Evolutionary conservation across 2,797 vertebrate species (phyloP).

Genomic region (Alcedo quadribrachys): DNA sequence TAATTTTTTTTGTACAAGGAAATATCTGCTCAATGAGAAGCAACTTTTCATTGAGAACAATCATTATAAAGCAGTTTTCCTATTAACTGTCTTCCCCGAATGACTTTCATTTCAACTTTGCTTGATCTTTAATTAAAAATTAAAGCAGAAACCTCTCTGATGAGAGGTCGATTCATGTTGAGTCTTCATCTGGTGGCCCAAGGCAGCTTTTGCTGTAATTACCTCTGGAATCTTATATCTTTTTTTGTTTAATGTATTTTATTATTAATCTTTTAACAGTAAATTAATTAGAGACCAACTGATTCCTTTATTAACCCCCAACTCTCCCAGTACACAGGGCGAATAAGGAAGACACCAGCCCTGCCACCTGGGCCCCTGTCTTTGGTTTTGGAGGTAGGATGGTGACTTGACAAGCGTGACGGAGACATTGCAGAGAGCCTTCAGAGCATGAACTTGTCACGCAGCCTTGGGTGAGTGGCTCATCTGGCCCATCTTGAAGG

Average conservation of each 20-base stretch:
- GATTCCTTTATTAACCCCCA: not conserved
- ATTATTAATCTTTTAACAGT: not conserved
- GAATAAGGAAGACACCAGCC: not conserved
- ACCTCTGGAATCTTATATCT: not conserved
- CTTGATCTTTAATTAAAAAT: not conserved
- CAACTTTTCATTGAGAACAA: not conserved
- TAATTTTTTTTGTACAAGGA: fast-evolving
- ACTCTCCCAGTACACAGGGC: not conserved
- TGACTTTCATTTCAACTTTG: not conserved
- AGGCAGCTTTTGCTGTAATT: not conserved
- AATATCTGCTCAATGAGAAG: fast-evolving
- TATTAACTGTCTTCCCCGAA: not conserved
- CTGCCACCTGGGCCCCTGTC: not conserved
- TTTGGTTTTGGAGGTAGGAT: not conserved
- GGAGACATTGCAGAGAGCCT: not conserved
- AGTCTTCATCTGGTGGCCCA: not conserved
- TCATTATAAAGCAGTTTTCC: fast-evolving
- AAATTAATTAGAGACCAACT: not conserved
- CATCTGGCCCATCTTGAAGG: not conserved
- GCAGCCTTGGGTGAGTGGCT: not conserved
- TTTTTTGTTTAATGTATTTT: too few species aligned
- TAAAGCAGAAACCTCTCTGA: not conserved
- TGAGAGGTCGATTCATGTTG: not conserved
- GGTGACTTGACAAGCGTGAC: not conserved
- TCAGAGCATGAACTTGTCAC: conserved; percentile 2